Evolutionary conservation across 2,113 vertebrate genomes (phyloP).

Genomic region (Archilochus colubris): DNA sequence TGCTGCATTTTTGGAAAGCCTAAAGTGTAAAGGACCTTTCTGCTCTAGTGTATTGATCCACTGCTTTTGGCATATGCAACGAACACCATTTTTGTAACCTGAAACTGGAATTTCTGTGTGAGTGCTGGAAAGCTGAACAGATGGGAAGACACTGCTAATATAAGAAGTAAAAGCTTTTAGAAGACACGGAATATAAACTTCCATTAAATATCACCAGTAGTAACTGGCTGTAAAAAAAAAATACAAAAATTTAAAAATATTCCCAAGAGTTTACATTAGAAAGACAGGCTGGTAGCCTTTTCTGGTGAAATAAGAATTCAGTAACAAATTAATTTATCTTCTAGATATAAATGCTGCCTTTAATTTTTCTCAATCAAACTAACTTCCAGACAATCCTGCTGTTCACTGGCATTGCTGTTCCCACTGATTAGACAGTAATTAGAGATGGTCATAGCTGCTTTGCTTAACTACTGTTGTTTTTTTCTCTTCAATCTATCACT

Average conservation of each 20-base stretch:
- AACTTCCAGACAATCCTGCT: neutral
- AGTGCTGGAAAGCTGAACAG: neutral
- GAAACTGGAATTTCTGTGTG: neutral
- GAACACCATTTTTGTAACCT: neutral
- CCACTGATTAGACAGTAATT: neutral
- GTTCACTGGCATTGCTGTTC: neutral
- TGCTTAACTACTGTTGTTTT: conserved; percentile 35
- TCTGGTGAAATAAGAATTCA: neutral
- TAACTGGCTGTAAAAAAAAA: neutral
- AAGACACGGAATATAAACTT: neutral
- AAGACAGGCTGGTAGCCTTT: neutral
- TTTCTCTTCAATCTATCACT: conserved; percentile 63
- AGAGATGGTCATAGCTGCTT: neutral
- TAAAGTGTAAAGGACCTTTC: neutral
- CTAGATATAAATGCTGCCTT: neutral
- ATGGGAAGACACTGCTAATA: neutral
- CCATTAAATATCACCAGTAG: neutral
- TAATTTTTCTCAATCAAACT: neutral
- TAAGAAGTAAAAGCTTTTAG: neutral
- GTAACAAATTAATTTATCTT: neutral
- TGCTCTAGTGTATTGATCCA: neutral
- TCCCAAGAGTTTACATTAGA: neutral
- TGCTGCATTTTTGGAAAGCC: neutral
- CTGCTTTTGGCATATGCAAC: neutral
- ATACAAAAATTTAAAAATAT: neutral